Evolutionary conservation across 2,113 vertebrate genomes (phyloP), one percentile per base, ranked within the genome.

Genomic region (Ancistrus triradiatus): DNA sequence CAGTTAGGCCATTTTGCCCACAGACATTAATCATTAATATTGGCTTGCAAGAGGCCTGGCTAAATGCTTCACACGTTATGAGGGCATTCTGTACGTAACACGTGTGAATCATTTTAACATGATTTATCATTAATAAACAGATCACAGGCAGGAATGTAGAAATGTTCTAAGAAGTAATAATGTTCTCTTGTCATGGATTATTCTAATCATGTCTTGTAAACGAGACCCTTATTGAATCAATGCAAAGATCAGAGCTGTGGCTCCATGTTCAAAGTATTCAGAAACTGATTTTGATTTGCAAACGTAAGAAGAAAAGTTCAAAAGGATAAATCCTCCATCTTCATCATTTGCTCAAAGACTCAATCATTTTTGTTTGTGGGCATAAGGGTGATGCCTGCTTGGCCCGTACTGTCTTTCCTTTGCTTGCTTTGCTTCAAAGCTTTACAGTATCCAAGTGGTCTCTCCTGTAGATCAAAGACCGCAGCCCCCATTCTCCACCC

Each of bases 381-480:
- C 21, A 51, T 69, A 19, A 2, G 25, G 44, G 42, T 10, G 21
- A 35, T 31, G n/a, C 14, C 1, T 38, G 58, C 21, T 47, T n/a
- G 43, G 24, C 37, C 63, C 55, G 53, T 37, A 13, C 57, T 28
- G 3, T 49, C 19, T 15, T 56, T 4, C 22, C 64, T 44, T 50
- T 15, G 38, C 50, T 53, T 51, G 60, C 78, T 79, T 68, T 24
- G 56, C 71, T 71, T 78, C 75, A 78, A 83, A 81, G 75, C 70
- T 69, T 68, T 71, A 74, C 70, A 56, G 70, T 72, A 76, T 70
- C 47, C 17, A 17, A 50, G 19, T 47, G 57, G 53, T 44, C 28
- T 35, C 51, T 25, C 58, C 33, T 22, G 28, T 25, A 51, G 67
- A 75, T 78, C 74, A 77, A 79, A 70, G 57, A 52, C 43, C 31